Conservation (phyloP, 53 echinoderm and acorn worm genomes). For the Echinometra lucunter region DNA sequence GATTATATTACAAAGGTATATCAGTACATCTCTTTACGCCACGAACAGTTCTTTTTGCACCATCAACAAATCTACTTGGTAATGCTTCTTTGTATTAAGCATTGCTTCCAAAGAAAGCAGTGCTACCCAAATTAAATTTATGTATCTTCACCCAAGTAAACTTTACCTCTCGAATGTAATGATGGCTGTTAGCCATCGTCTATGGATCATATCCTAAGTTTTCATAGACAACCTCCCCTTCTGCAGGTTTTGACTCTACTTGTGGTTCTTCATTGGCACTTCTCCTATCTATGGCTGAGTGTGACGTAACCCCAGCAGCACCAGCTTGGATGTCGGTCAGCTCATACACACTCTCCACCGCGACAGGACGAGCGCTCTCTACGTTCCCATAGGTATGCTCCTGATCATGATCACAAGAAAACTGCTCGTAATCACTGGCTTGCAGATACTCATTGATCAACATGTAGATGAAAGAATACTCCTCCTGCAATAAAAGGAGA, state of each 20-base stretch:
- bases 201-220: neutral
- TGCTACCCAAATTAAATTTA: too few species aligned
- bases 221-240: neutral
- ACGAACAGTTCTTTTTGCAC: too few species aligned
- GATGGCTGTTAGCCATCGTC: neutral
- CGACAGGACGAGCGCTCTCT: neutral
- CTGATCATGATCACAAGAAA: neutral
- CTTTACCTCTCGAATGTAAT: too few species aligned
- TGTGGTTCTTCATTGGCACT: neutral
- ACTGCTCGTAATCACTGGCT: neutral
- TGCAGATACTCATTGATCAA: neutral
- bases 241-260: neutral
- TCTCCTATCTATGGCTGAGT: neutral
- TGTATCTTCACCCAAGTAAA: too few species aligned
- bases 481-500: neutral
- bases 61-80: too few species aligned
- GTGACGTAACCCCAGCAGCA: neutral
- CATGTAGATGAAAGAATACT: conserved; percentile 34
- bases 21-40: too few species aligned
- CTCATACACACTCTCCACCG: neutral
- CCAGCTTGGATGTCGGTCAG: neutral
- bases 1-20: too few species aligned
- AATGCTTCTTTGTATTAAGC: too few species aligned
- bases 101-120: too few species aligned
- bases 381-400: neutral